These are phyloP conservation scores for Myotis lucifugus DNA, from an alignment of 2,113 vertebrate species.

Conservation along the genomic window DNA sequence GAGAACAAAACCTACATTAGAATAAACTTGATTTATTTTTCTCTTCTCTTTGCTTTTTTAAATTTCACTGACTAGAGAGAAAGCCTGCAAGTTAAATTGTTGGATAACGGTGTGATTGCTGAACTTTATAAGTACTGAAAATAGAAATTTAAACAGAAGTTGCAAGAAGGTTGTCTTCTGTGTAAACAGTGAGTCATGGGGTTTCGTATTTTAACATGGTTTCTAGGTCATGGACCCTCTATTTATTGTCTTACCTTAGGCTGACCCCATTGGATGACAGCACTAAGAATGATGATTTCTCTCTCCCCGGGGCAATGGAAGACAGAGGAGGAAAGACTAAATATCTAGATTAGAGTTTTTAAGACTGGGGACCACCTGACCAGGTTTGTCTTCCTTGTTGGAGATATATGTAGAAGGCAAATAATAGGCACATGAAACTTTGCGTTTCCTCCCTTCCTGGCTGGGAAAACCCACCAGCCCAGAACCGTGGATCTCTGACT, in stretches of 20 bases:
- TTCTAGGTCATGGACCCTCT: not conserved
- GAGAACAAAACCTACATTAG: not conserved
- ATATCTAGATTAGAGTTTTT: slow-evolving; percentile 42
- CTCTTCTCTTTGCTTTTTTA: slow-evolving; percentile 23
- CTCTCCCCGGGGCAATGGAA: slow-evolving; percentile 32
- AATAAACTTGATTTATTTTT: slow-evolving; percentile 34
- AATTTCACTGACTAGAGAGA: not conserved
- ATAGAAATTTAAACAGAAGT: slow-evolving; percentile 37
- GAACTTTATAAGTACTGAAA: slow-evolving; percentile 28
- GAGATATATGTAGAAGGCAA: not conserved
- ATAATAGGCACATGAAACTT: not conserved
- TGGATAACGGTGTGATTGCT: not conserved
- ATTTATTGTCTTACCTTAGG: slow-evolving; percentile 58
- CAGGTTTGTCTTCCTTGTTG: not conserved
- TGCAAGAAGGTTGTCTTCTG: not conserved
- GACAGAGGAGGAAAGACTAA: not conserved
- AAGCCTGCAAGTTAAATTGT: not conserved
- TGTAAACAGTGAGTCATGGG: not conserved
- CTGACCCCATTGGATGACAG: slow-evolving; percentile 30
- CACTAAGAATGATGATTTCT: slow-evolving; percentile 46
- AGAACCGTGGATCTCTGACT: not conserved
- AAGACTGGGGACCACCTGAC: not conserved
- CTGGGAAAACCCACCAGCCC: not conserved
- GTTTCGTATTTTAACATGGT: slow-evolving; percentile 15
- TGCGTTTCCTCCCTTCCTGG: not conserved